These are phyloP conservation scores for Diglossa cyanea DNA, from an alignment of 2,797 vertebrate genomes.

Conservation along the genomic window DNA sequence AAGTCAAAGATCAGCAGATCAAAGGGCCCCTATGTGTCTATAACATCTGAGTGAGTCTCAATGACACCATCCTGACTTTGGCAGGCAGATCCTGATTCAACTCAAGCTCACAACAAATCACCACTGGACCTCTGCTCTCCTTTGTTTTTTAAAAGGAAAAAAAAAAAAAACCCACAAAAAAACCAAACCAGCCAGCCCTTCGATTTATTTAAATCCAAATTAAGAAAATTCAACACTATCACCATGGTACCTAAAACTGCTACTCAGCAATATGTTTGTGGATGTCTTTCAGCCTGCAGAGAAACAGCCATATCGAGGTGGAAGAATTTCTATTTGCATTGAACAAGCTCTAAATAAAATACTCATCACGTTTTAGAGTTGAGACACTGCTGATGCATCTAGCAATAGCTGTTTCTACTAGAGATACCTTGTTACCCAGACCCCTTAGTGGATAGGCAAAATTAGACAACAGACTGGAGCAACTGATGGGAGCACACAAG, in stretches of 20 bases:
- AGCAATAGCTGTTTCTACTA: neutral
- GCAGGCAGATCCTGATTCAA: neutral
- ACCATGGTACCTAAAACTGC: neutral
- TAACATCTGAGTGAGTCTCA: neutral
- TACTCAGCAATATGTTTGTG: neutral
- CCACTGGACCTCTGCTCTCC: rapidly evolving
- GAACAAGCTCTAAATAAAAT: neutral
- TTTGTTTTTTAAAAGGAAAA: neutral
- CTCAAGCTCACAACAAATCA: neutral
- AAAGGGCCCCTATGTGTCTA: neutral
- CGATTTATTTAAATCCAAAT: neutral
- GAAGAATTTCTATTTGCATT: neutral
- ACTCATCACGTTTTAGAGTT: neutral
- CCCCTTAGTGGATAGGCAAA: neutral
- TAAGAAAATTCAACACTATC: neutral
- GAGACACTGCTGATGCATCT: neutral
- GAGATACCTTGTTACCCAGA: neutral
- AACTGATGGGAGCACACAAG: neutral
- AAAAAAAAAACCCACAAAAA: too few species aligned
- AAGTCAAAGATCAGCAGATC: constrained; percentile 11
- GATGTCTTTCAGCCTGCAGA: neutral
- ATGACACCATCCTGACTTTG: neutral
- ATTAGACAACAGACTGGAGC: neutral
- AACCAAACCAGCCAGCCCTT: neutral
- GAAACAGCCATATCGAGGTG: neutral